Percentiles rank a stretch among this genome's conserved stretches.
Evolutionary conservation across 2,797 vertebrate genomes (phyloP).

Genomic region (Squalus acanthias): DNA sequence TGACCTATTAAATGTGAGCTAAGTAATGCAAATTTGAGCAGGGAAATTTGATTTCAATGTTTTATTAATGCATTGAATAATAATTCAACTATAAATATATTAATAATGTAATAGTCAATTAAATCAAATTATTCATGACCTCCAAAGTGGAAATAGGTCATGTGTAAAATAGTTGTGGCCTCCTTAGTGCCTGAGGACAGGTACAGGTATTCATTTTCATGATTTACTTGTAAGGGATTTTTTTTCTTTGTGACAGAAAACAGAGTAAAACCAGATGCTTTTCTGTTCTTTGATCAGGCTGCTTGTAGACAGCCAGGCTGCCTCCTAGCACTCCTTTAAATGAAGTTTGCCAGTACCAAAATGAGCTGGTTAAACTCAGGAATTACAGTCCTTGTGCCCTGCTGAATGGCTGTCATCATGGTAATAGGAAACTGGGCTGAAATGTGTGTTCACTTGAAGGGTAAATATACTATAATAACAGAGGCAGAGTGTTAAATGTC

Average conservation of each 20-base stretch:
- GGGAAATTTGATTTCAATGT: conserved; percentile 12
- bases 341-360: conserved; percentile 67
- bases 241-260: conserved; percentile 52
- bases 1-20: conserved; percentile 6
- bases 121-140: conserved; percentile 28
- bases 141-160: conserved; percentile 40
- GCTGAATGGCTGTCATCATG: conserved; percentile 72
- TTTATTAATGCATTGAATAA: conserved; percentile 15
- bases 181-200: conserved; percentile 57
- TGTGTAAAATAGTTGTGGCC: conserved; percentile 38
- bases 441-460: conserved; percentile 57
- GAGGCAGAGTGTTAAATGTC: conserved; percentile 59
- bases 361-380: conserved; percentile 67
- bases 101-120: conserved; percentile 26
- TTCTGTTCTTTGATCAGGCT: conserved; percentile 68
- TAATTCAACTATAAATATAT: conserved; percentile 21
- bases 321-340: conserved; percentile 70
- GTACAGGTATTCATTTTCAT: conserved; percentile 66
- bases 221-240: conserved; percentile 62
- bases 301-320: conserved; percentile 72
- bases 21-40: neutral
- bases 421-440: conserved; percentile 62
- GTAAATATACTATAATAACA: conserved; percentile 62
- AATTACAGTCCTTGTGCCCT: conserved; percentile 60
- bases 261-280: conserved; percentile 76